A percentile compares a stretch with the other conserved stretches of the same genome.
These are phyloP conservation scores for Asteroscopus sphinx DNA, from an alignment of 2,888 invertebrate genomes.

Conservation along the genomic window DNA sequence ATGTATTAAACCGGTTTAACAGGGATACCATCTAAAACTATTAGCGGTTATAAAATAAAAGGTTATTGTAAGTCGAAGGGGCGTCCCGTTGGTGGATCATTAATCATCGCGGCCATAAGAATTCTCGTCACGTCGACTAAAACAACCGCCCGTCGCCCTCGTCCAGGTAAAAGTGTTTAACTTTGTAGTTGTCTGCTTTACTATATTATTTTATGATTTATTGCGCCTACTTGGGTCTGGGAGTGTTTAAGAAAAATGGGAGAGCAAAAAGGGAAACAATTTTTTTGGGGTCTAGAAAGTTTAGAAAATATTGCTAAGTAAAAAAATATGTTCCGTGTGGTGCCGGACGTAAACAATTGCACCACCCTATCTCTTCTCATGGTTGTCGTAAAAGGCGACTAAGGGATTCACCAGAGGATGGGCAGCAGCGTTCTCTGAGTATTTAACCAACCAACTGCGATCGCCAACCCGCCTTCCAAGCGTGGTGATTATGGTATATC, in stretches of 20 bases:
- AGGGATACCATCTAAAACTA: constrained; percentile 38
- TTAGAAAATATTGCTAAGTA: neutral
- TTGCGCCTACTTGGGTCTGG: constrained; percentile 11
- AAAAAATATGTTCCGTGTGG: too few species aligned
- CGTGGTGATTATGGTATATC: too few species aligned
- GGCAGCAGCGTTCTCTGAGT: too few species aligned
- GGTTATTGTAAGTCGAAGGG: constrained; percentile 27
- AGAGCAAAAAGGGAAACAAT: too few species aligned
- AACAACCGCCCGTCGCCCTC: constrained; percentile 38
- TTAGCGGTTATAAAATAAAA: constrained; percentile 45
- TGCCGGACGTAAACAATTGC: too few species aligned
- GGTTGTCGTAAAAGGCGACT: too few species aligned
- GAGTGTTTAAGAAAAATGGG: neutral
- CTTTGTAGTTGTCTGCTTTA: constrained; percentile 51
- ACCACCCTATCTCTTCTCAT: too few species aligned
- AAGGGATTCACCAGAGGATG: too few species aligned
- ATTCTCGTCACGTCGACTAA: constrained; percentile 52
- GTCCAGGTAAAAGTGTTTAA: constrained; percentile 60
- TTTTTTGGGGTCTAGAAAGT: neutral
- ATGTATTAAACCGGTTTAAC: neutral
- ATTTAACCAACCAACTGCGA: too few species aligned
- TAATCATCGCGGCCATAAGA: constrained; percentile 50
- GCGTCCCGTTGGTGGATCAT: constrained; percentile 41
- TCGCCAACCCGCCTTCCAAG: too few species aligned
- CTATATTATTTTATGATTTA: constrained; percentile 58